Evolutionary conservation across 2,888 invertebrate species (phyloP).

Genomic region (Chrysolina oricalcia): DNA sequence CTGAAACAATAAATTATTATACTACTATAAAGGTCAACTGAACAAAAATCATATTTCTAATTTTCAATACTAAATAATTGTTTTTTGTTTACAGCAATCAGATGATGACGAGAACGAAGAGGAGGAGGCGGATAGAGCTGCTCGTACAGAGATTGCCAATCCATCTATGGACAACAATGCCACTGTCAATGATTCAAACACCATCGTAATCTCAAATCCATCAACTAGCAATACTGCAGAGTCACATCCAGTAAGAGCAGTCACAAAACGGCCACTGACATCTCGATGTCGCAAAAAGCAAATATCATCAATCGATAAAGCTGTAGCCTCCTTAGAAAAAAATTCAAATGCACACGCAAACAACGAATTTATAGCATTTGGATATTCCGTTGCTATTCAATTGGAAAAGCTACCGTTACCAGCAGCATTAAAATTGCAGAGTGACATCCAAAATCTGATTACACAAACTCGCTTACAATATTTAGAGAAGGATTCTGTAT

Average conservation of each 20-base stretch:
- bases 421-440: slow-evolving; percentile 24
- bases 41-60: slow-evolving; percentile 15
- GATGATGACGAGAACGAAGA: slow-evolving; percentile 21
- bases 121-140: slow-evolving; percentile 21
- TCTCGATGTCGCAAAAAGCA: slow-evolving; percentile 16
- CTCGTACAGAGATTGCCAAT: background rate
- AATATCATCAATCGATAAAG: slow-evolving; percentile 27
- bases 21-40: slow-evolving; percentile 1
- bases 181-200: slow-evolving; percentile 6
- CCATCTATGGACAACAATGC: too few relatives aligned
- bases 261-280: too few relatives aligned
- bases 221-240: background rate
- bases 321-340: slow-evolving; percentile 15
- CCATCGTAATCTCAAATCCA: slow-evolving; percentile 12
- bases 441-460: slow-evolving; percentile 22
- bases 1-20: background rate
- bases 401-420: slow-evolving; percentile 12
- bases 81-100: slow-evolving; percentile 12
- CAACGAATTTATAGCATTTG: slow-evolving; percentile 16
- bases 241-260: too few relatives aligned
- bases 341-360: slow-evolving; percentile 23
- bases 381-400: background rate
- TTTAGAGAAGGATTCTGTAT: background rate
- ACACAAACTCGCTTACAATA: slow-evolving; percentile 22
- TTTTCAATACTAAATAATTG: slow-evolving; percentile 13